Percentiles rank a stretch among this genome's conserved stretches.
These are phyloP conservation scores for Ashinkailepas kermadecensis DNA, from an alignment of 2,888 invertebrate genomes.

Conservation along the genomic window DNA sequence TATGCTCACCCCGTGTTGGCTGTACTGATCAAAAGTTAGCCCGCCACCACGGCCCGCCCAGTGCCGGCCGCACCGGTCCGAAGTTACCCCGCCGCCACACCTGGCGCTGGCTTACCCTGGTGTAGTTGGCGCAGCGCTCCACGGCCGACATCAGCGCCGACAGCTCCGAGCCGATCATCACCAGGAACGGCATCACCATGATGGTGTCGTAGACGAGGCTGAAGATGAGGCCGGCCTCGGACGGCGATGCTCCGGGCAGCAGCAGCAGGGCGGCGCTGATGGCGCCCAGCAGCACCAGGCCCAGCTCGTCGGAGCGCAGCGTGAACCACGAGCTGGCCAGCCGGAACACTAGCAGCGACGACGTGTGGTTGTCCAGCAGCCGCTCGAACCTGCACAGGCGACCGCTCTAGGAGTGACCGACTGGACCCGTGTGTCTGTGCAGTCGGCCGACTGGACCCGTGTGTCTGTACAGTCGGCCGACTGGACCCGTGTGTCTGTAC, in stretches of 20 bases:
- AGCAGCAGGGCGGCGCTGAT: conserved; percentile 35
- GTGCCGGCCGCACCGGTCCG: no score
- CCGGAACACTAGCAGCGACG: conserved; percentile 44
- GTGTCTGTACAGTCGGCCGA: no score
- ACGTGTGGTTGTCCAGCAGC: conserved; percentile 42
- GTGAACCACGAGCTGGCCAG: conserved; percentile 46
- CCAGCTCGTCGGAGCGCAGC: conserved; percentile 43
- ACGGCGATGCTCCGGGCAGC: background rate
- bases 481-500: no score
- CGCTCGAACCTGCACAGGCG: conserved; percentile 29
- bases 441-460: no score
- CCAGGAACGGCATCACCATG: conserved; percentile 38
- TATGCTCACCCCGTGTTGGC: no score
- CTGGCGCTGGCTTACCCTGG: conserved; percentile 40
- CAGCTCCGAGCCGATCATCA: conserved; percentile 44
- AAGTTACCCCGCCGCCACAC: no score
- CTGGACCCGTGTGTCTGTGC: no score
- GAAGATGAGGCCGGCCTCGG: conserved; percentile 8
- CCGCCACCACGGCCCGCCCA: no score
- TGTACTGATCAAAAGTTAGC: no score
- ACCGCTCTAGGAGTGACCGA: no score
- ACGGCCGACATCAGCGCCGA: conserved; percentile 43
- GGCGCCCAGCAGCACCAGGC: conserved; percentile 42
- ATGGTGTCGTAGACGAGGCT: conserved; percentile 9
- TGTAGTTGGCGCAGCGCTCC: conserved; percentile 42